Percentiles rank a stretch among this genome's conserved stretches.
phyloP scores from a whole-genome alignment of 2,888 invertebrate genomes.

The Drosophila anomelani region DNA sequence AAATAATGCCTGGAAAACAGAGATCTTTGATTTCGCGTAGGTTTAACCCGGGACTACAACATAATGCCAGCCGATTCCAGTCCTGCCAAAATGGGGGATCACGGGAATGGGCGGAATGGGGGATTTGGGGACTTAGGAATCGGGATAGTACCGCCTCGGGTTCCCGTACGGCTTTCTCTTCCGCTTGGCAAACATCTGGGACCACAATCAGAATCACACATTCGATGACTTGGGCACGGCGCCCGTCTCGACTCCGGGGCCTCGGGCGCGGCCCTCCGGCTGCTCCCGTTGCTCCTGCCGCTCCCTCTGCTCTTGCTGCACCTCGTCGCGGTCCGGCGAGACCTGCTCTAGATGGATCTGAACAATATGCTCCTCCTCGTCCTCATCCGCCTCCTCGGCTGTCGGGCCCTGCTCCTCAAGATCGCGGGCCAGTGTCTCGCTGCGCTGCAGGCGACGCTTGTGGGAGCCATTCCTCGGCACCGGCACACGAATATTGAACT shows the following conservation, averaged over 20 bases:
- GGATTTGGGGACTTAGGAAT: background rate
- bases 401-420: conserved; percentile 58
- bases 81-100: background rate
- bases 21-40: background rate
- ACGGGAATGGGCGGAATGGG: background rate
- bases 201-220: conserved; percentile 75
- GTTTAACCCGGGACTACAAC: background rate
- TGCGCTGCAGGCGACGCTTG: conserved; percentile 77
- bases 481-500: conserved; percentile 65
- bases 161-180: conserved; percentile 50
- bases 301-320: conserved; percentile 11
- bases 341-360: conserved; percentile 63
- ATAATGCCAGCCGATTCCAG: background rate
- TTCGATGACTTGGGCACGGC: conserved; percentile 59
- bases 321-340: conserved; percentile 13
- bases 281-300: background rate
- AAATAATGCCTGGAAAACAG: too few relatives aligned
- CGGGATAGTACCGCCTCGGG: background rate
- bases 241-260: conserved; percentile 46
- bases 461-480: conserved; percentile 22
- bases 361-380: conserved; percentile 59
- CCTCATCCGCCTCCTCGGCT: conserved; percentile 69
- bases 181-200: conserved; percentile 69
- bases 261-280: conserved; percentile 13
- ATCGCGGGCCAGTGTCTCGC: conserved; percentile 81